A percentile compares a stretch with the other conserved stretches of the same genome.
phyloP scores from a whole-genome alignment of 2,797 vertebrate genomes.

The Dallia pectoralis region DNA sequence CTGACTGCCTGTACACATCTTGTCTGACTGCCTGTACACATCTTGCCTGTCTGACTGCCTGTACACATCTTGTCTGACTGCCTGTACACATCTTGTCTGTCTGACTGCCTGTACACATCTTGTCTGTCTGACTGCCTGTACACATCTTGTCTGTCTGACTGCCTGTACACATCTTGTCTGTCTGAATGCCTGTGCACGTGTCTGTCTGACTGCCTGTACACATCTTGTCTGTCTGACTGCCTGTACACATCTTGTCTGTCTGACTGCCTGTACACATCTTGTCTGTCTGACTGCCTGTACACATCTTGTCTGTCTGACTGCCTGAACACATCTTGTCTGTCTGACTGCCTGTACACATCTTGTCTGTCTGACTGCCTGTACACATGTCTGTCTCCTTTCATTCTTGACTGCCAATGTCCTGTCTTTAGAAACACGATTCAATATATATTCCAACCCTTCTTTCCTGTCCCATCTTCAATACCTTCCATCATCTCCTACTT shows the following conservation, averaged over 20 bases:
- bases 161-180: too few species aligned
- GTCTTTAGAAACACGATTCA: too few species aligned
- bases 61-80: neutral
- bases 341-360: slow-evolving; percentile 1
- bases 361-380: neutral
- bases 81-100: neutral
- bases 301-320: neutral
- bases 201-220: neutral
- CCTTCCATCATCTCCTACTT: neutral
- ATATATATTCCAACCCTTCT: too few species aligned
- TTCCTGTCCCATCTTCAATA: too few species aligned
- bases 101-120: neutral
- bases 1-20: neutral
- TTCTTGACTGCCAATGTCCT: too few species aligned
- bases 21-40: neutral
- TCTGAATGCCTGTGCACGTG: neutral
- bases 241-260: neutral
- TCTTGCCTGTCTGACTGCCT: neutral
- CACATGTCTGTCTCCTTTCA: neutral
- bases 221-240: neutral
- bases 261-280: neutral
- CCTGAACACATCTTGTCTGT: too few species aligned
- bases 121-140: slow-evolving; percentile 6
- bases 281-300: too few species aligned
- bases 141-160: neutral